Conservation (phyloP, 30 jellyfish, hydroid and myxozoan genomes). For the Rhopilema esculentum region DNA sequence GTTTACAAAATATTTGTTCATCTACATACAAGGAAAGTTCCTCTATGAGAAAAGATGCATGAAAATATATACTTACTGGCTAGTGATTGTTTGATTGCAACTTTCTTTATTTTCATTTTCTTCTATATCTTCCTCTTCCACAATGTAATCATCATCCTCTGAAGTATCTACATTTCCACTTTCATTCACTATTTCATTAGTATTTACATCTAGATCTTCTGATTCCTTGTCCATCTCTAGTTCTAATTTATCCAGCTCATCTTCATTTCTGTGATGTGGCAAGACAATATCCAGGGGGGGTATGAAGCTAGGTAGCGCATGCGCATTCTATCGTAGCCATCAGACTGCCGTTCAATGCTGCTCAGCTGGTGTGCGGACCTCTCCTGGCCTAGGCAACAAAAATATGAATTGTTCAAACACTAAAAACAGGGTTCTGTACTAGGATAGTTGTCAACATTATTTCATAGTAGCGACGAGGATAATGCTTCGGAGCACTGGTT, state of each 20-base stretch:
- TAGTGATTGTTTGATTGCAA: slow-evolving; percentile 1
- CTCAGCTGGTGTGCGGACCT: too few species aligned
- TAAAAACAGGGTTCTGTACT: too few species aligned
- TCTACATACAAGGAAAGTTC: not conserved
- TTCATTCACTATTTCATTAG: not conserved
- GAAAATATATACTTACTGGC: slow-evolving; percentile 4
- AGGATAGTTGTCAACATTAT: too few species aligned
- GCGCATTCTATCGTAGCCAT: too few species aligned
- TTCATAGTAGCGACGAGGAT: too few species aligned
- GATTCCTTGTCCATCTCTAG: slow-evolving; percentile 3
- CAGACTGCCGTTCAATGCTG: too few species aligned
- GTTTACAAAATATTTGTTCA: not conserved
- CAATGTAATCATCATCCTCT: not conserved
- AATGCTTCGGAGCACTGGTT: too few species aligned
- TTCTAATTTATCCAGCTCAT: slow-evolving; percentile 16
- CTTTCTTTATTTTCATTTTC: slow-evolving; percentile 11
- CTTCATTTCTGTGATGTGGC: slow-evolving; percentile 16
- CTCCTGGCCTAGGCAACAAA: too few species aligned
- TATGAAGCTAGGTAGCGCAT: too few species aligned
- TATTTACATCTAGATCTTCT: slow-evolving; percentile 5
- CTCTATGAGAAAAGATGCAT: not conserved
- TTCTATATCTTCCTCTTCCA: slow-evolving; percentile 1
- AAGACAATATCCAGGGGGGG: not conserved
- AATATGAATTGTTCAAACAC: too few species aligned
- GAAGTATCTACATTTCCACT: not conserved